phyloP scores from a whole-genome alignment of 2,888 invertebrate species.

The Glaucopsyche alexis region DNA sequence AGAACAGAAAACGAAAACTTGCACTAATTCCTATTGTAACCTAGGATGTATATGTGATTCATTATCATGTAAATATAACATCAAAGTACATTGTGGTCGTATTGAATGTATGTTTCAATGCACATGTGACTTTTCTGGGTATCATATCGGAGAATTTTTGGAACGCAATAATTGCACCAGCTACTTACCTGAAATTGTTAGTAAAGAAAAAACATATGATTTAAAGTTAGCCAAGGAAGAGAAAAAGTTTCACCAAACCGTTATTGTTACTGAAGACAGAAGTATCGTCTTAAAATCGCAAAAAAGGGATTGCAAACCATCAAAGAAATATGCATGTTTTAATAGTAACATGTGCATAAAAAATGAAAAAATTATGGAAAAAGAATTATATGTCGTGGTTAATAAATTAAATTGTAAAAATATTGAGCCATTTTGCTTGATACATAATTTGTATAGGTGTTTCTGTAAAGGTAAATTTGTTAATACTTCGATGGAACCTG shows the following conservation, averaged over 20 bases:
- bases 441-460: slow-evolving; percentile 83
- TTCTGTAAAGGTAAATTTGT: slow-evolving; percentile 78
- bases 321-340: slow-evolving; percentile 82
- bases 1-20: slow-evolving; percentile 47
- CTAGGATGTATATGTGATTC: slow-evolving; percentile 85
- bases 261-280: slow-evolving; percentile 83
- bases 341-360: slow-evolving; percentile 56
- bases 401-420: slow-evolving; percentile 60
- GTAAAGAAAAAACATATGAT: slow-evolving; percentile 73
- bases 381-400: slow-evolving; percentile 48
- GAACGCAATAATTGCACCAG: slow-evolving; percentile 47
- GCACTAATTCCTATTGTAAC: slow-evolving; percentile 78
- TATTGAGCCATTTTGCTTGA: slow-evolving; percentile 83
- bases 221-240: slow-evolving; percentile 83
- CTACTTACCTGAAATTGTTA: slow-evolving; percentile 57
- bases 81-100: slow-evolving; percentile 82
- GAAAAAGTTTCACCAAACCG: slow-evolving; percentile 86
- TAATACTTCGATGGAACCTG: slow-evolving; percentile 36
- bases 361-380: slow-evolving; percentile 45
- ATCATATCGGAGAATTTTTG: slow-evolving; percentile 50
- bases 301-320: slow-evolving; percentile 79
- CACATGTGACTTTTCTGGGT: slow-evolving; percentile 62
- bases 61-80: slow-evolving; percentile 62
- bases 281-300: slow-evolving; percentile 82
- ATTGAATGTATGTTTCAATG: slow-evolving; percentile 81